These are phyloP conservation scores for Pogonomyrmex barbatus DNA, from an alignment of 1,140 invertebrate genomes.

Conservation along the genomic window DNA sequence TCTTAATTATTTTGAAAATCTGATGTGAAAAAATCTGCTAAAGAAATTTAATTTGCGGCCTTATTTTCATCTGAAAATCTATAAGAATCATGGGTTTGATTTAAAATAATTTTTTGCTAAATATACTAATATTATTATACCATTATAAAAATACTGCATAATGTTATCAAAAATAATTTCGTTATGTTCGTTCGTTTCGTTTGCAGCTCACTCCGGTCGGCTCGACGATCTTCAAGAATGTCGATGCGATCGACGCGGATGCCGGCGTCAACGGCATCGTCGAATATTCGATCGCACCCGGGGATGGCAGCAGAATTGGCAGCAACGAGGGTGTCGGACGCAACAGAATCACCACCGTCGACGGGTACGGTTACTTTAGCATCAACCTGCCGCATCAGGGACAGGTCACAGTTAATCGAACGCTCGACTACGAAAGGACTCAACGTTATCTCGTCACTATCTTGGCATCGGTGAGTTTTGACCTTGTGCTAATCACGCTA, in stretches of 20 bases:
- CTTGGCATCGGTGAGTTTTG: slow-evolving; percentile 93
- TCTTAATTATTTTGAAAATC: too few relatives aligned
- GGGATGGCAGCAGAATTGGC: slow-evolving; percentile 86
- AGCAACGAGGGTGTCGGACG: slow-evolving; percentile 87
- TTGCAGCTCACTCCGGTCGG: slow-evolving; percentile 94
- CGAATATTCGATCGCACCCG: slow-evolving; percentile 91
- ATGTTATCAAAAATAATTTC: background rate
- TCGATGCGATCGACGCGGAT: slow-evolving; percentile 94
- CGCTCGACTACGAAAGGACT: slow-evolving; percentile 95
- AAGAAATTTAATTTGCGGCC: too few relatives aligned
- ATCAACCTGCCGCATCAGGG: slow-evolving; percentile 96
- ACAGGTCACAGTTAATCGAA: slow-evolving; percentile 95
- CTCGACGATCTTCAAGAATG: slow-evolving; percentile 93
- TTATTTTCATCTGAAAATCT: too few relatives aligned
- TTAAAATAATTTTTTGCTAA: too few relatives aligned
- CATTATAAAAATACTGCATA: too few relatives aligned
- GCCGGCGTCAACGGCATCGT: slow-evolving; percentile 94
- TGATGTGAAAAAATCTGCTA: too few relatives aligned
- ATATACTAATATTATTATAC: too few relatives aligned
- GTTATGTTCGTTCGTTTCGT: background rate
- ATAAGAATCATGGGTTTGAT: too few relatives aligned
- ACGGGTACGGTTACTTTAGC: slow-evolving; percentile 93
- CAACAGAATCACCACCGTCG: slow-evolving; percentile 88
- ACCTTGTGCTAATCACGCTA: slow-evolving; percentile 4
- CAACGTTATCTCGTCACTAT: slow-evolving; percentile 95